Evolutionary conservation across 2,113 vertebrate species (phyloP), one percentile per base, ranked within the genome.

Genomic region (Myotis brandtii): DNA sequence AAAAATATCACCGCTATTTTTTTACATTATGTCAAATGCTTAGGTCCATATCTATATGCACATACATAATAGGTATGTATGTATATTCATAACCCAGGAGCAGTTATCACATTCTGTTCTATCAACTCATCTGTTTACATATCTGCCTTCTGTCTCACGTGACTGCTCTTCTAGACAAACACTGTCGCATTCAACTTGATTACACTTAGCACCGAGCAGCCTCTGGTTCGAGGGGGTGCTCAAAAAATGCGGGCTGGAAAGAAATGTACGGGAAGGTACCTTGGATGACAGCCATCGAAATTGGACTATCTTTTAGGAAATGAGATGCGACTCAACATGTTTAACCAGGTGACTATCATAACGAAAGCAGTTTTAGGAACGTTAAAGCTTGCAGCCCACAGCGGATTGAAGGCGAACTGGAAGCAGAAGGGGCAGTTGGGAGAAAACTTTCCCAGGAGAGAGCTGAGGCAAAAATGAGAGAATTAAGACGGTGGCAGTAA

Each of bases 1-100:
- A 82, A 96, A 95, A 93, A 52, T 27, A 75, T 20, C 46, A 93
- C 13, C 54, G 59, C 25, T 85, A 40, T 30, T 93, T 94, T 96
- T 96, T 92, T 67, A 95, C 32, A 86, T 64, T 27, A 73, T 62
- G 70, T 43, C 75, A 95, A 87, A 92, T 54, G 32, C 27, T 67
- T 20, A 69, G 67, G 27, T 66, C 43, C 64, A 12, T 64, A 48
- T 72, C 17, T 76, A 80, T 48, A 72, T 69, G 46, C n/a, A 20
- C 66, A 95, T 52, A 54, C 56, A 16, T 69, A 40, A 64, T 23
- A 64, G 69, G 20, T 59, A 54, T 52, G 27, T 64, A 43, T 76
- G 11, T 76, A 80, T 48, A 72, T 75, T 50, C 37, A 20, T 70
- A 95, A 83, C n/a, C 64, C 46, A 64, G 91, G 34, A 83, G 56